These are phyloP conservation scores for Mesitornis unicolor DNA, from an alignment of 2,113 vertebrate species.

Conservation along the genomic window DNA sequence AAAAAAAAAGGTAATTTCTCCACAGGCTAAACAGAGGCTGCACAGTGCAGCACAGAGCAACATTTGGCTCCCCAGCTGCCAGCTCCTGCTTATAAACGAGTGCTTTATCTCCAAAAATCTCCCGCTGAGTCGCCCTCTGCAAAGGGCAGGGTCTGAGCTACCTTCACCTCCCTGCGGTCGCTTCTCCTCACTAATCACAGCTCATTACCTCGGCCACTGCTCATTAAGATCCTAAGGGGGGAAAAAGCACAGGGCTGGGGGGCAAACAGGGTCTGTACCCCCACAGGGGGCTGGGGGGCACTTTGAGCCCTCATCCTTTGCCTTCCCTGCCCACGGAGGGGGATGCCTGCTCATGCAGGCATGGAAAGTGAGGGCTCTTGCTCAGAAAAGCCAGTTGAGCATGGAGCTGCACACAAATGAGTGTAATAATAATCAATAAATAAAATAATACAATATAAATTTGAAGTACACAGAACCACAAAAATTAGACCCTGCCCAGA, in stretches of 20 bases:
- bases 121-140: neutral
- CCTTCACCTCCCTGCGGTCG: accelerated
- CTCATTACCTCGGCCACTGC: accelerated
- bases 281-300: neutral
- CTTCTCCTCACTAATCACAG: neutral
- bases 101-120: neutral
- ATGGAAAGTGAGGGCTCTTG: neutral
- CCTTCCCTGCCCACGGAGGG: neutral
- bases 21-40: neutral
- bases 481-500: accelerated
- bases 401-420: neutral
- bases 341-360: accelerated
- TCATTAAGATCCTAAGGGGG: accelerated
- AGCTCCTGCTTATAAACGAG: neutral
- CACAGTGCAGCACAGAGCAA: constrained; percentile 4
- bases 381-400: no score
- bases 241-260: neutral
- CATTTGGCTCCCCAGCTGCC: neutral
- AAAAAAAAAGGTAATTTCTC: neutral
- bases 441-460: neutral
- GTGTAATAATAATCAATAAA: neutral
- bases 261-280: neutral
- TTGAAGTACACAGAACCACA: accelerated
- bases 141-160: neutral
- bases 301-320: accelerated